phyloP scores from a whole-genome alignment of 2,888 invertebrate species.

The Lasioglossum oenotherae region DNA sequence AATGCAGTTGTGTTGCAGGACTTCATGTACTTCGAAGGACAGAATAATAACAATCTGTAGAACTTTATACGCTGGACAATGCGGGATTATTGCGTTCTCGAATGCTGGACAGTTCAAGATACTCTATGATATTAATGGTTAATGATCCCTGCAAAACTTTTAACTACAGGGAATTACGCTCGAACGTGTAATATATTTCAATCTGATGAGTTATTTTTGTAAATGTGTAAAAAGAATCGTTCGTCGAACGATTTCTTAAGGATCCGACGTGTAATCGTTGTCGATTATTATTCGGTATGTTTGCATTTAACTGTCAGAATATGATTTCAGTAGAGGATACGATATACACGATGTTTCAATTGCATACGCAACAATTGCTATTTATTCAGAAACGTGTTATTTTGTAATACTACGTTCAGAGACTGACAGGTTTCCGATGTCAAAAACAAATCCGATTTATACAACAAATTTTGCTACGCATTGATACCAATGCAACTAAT shows the following conservation, averaged over 20 bases:
- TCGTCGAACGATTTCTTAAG: neutral
- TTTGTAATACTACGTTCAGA: neutral
- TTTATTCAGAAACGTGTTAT: neutral
- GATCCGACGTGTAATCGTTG: neutral
- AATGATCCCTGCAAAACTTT: neutral
- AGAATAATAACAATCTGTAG: no score
- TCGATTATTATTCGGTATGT: neutral
- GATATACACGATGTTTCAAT: neutral
- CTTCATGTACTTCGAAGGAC: conserved; percentile 85
- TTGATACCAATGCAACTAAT: neutral
- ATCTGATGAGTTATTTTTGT: neutral
- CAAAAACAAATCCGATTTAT: neutral
- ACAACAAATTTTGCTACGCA: neutral
- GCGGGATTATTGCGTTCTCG: neutral
- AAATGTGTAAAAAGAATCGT: neutral
- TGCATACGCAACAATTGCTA: neutral
- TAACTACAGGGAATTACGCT: neutral
- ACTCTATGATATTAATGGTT: neutral
- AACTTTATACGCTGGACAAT: neutral
- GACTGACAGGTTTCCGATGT: conserved; percentile 13
- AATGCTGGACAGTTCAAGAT: no score
- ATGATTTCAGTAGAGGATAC: neutral
- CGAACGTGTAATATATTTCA: neutral
- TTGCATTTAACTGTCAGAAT: neutral
- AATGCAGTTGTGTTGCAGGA: conserved; percentile 82